Percentiles rank a stretch among this genome's conserved stretches.
phyloP scores from a whole-genome alignment of 2,888 invertebrate genomes.

The Tanaodytes sp. region DNA sequence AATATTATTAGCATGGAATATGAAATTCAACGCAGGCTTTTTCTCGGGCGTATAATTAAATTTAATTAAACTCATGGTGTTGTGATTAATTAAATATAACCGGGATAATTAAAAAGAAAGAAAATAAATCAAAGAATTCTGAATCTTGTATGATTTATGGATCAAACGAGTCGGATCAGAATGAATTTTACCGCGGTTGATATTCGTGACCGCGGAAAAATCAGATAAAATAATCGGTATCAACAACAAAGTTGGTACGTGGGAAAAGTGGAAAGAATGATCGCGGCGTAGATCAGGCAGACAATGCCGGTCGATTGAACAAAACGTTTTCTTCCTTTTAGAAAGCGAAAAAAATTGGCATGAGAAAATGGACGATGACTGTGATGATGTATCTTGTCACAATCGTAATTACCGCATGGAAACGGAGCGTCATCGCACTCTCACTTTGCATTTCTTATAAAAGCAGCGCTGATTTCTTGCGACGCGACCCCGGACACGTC shows the following conservation, averaged over 20 bases:
- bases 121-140: too few relatives aligned
- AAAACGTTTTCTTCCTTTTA: constrained; percentile 47
- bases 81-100: too few relatives aligned
- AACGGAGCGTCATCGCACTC: constrained; percentile 48
- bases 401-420: constrained; percentile 44
- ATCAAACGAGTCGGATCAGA: neutral
- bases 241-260: constrained; percentile 9
- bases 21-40: too few relatives aligned
- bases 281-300: constrained; percentile 19
- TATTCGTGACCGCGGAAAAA: constrained; percentile 2
- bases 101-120: too few relatives aligned
- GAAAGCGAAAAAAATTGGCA: constrained; percentile 51
- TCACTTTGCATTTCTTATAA: constrained; percentile 47
- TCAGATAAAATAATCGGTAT: constrained; percentile 12
- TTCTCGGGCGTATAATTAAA: too few relatives aligned
- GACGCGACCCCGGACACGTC: constrained; percentile 21
- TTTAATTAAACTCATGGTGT: too few relatives aligned
- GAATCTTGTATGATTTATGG: too few relatives aligned
- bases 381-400: constrained; percentile 44
- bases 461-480: constrained; percentile 30
- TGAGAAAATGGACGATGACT: constrained; percentile 45
- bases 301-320: constrained; percentile 49
- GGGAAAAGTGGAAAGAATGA: constrained; percentile 31
- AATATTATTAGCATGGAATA: too few relatives aligned
- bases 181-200: neutral